Evolutionary conservation across 1,140 invertebrate genomes (phyloP).

Genomic region (Lordiphosa collinella): DNA sequence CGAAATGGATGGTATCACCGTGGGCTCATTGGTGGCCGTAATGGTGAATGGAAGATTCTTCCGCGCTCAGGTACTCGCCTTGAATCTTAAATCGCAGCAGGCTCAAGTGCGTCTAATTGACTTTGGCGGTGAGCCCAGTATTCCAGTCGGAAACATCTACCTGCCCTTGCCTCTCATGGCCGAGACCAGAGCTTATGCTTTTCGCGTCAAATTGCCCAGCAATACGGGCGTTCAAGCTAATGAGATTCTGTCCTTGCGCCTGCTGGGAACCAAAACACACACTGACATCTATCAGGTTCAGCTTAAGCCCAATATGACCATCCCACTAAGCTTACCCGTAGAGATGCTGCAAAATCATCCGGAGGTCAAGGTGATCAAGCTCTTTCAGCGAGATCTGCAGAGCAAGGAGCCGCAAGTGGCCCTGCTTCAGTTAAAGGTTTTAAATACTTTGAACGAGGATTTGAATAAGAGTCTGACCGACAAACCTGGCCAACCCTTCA

Average conservation of each 20-base stretch:
- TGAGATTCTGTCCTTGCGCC: conserved; percentile 22
- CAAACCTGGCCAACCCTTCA: neutral
- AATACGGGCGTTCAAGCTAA: conserved; percentile 32
- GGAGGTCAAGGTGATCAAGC: conserved; percentile 17
- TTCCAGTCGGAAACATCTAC: conserved; percentile 17
- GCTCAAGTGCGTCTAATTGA: conserved; percentile 39
- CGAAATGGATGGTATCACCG: neutral
- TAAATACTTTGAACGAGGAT: conserved; percentile 28
- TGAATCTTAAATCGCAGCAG: neutral
- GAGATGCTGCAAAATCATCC: conserved; percentile 25
- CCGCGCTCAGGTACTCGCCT: conserved; percentile 13
- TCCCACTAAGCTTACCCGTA: conserved; percentile 34
- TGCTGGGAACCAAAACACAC: conserved; percentile 21
- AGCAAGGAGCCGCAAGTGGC: conserved; percentile 16
- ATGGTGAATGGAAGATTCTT: neutral
- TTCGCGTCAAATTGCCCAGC: conserved; percentile 24
- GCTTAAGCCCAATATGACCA: conserved; percentile 29
- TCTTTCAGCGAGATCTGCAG: conserved; percentile 5
- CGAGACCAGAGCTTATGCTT: conserved; percentile 27
- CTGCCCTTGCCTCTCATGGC: conserved; percentile 15
- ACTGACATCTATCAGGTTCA: conserved; percentile 33
- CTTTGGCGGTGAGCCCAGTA: conserved; percentile 1
- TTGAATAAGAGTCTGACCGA: conserved; percentile 11
- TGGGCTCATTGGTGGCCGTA: conserved; percentile 22
- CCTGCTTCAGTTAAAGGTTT: conserved; percentile 35